Conservation (phyloP, 1,140 invertebrate genomes). For the Pseudomyrmex pallidus region DNA sequence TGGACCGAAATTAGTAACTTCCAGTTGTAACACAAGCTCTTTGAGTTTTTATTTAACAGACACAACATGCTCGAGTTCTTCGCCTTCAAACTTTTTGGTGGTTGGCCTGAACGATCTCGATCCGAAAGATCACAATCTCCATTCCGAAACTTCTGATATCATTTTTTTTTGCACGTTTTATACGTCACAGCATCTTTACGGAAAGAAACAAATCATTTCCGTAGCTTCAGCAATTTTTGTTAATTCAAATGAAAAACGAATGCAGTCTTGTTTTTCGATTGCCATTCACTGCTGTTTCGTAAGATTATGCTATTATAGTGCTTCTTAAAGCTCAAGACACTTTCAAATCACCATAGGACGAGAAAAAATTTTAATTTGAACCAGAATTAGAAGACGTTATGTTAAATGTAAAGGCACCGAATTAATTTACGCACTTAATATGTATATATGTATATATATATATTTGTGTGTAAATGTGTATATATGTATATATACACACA, state of each 20-base stretch:
- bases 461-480: slow-evolving; percentile 64
- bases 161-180: slow-evolving; percentile 7
- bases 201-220: neutral
- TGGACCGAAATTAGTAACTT: slow-evolving; percentile 16
- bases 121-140: slow-evolving; percentile 63
- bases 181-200: neutral
- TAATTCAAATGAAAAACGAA: neutral
- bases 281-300: neutral
- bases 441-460: neutral
- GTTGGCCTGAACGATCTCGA: slow-evolving; percentile 18
- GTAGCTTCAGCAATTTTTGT: neutral
- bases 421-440: neutral
- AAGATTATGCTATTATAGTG: neutral
- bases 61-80: slow-evolving; percentile 42
- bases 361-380: neutral
- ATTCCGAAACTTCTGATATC: slow-evolving; percentile 36
- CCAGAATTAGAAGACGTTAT: neutral
- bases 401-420: neutral
- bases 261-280: neutral
- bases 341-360: neutral
- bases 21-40: slow-evolving; percentile 29
- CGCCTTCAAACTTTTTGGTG: slow-evolving; percentile 20
- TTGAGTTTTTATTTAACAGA: slow-evolving; percentile 63
- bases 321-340: neutral
- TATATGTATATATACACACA: slow-evolving; percentile 58